Percentiles rank a stretch among this genome's conserved stretches.
These are phyloP conservation scores for Arrhopalites spinosus DNA, from an alignment of 2,888 invertebrate species.

Conservation along the genomic window DNA sequence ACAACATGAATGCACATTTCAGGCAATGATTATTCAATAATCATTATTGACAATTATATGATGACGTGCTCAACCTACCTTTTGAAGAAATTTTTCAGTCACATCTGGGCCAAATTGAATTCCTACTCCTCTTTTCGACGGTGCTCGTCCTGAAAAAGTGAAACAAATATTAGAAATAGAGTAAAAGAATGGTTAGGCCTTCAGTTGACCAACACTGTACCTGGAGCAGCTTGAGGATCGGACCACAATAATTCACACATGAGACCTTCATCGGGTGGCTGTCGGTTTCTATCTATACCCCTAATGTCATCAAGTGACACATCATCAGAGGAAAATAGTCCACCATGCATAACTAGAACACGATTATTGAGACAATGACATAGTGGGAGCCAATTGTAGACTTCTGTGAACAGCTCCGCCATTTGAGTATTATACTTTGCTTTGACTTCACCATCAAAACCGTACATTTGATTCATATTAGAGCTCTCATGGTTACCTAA, in stretches of 20 bases:
- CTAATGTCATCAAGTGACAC: slow-evolving; percentile 92
- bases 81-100: slow-evolving; percentile 80
- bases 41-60: no score
- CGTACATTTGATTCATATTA: slow-evolving; percentile 99
- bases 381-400: slow-evolving; percentile 96
- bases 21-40: no score
- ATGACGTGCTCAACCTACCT: no score
- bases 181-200: no score
- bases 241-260: slow-evolving; percentile 99
- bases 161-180: no score
- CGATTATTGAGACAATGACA: slow-evolving; percentile 91
- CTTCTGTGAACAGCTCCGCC: slow-evolving; percentile 97
- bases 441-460: slow-evolving; percentile 97
- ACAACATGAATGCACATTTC: no score
- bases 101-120: slow-evolving; percentile 99
- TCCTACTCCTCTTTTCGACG: slow-evolving; percentile 96
- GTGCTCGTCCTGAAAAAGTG: slow-evolving; percentile 87
- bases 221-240: slow-evolving; percentile 87
- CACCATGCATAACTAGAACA: slow-evolving; percentile 90
- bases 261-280: slow-evolving; percentile 93
- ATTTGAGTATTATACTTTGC: slow-evolving; percentile 93
- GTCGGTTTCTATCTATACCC: slow-evolving; percentile 86
- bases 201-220: no score
- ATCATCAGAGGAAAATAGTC: slow-evolving; percentile 90
- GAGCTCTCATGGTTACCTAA: slow-evolving; percentile 97